Base-by-base conservation (phyloP, 2,888 invertebrate genomes). In the Cotesia congregata region DNA sequence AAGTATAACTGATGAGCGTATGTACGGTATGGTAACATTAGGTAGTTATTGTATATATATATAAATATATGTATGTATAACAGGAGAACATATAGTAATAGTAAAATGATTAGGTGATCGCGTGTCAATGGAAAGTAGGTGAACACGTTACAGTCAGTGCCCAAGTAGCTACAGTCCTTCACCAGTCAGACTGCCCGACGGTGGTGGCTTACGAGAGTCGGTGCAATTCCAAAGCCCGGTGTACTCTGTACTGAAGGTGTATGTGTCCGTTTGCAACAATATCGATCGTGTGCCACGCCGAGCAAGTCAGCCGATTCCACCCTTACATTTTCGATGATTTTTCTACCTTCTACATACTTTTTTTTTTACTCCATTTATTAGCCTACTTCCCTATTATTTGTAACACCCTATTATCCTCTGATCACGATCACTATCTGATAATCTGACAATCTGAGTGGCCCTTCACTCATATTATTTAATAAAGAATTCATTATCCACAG, bases 81-180 rank as follows among this genome's bases (percentile, higher is more conserved):
- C 30, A 30, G 30, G 30, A 30, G 30, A 30, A 30, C 2, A 30
- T 30, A 30, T 30, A 30, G 30, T 30, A 30, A 12, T 50, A 50
- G 50, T 50, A 50, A 50, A 50, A 12, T 72, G 75, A 74, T 73
- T 70, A 72, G 75, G 69, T 70, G 72, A 79, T 79, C 75, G 78
- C 75, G 77, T 72, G 77, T 75, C 78, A 73, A 78, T 75, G 72
- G 59, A 72, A 78, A 73, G 75, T 75, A 78, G 72, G 72, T 78
- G 73, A 78, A 65, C 75, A 73, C 67, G 67, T 73, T 73, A 73
- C 67, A 73, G 59, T 73, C 50, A 41, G 59, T 65, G 50, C 41
- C 65, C 41, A 71, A 77, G 77, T 77, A 65, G 77, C 38, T 71
- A 74, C 65, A 74, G 70, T 70, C 73, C 64, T 64, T 64, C 20